Percentiles rank a stretch among this genome's conserved stretches.
phyloP scores from a whole-genome alignment of 2,113 vertebrate species.

The Choloepus hoffmanni region DNA sequence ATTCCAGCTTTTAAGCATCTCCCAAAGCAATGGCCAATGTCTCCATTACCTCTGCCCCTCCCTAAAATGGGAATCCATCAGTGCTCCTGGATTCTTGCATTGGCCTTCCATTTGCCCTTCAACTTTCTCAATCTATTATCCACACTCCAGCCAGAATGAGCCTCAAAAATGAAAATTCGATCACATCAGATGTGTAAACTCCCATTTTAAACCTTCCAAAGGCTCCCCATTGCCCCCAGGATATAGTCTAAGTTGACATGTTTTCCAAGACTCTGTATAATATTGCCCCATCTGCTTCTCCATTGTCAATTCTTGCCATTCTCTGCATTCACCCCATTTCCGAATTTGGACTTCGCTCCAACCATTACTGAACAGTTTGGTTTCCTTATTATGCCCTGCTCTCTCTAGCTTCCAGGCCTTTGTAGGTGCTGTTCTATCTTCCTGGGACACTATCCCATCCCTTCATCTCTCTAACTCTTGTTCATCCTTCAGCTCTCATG shows the following conservation, averaged over 20 bases:
- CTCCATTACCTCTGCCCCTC: not conserved
- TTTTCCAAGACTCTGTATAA: not conserved
- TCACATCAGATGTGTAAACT: not conserved
- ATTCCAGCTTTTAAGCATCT: not conserved
- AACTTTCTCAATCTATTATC: not conserved
- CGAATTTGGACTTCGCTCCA: not conserved
- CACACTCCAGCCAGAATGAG: not conserved
- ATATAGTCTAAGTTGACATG: not conserved
- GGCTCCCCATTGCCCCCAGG: not conserved
- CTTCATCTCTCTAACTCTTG: not conserved
- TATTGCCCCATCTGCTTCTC: not conserved
- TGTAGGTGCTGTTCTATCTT: rapidly evolving
- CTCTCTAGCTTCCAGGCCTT: not conserved
- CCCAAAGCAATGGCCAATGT: not conserved
- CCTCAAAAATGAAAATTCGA: conserved; percentile 29
- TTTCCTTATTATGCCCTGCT: not conserved
- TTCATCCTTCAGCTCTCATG: not conserved
- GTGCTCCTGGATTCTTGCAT: not conserved
- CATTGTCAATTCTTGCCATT: not conserved
- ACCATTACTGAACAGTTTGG: not conserved
- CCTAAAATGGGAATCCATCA: not conserved
- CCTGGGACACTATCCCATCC: not conserved
- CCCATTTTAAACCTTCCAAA: not conserved
- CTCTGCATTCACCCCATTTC: not conserved
- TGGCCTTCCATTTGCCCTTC: not conserved